Evolutionary conservation across 2,888 invertebrate genomes (phyloP), one percentile per base, ranked within the genome.

Genomic region (Drosophila parthenogenetica): DNA sequence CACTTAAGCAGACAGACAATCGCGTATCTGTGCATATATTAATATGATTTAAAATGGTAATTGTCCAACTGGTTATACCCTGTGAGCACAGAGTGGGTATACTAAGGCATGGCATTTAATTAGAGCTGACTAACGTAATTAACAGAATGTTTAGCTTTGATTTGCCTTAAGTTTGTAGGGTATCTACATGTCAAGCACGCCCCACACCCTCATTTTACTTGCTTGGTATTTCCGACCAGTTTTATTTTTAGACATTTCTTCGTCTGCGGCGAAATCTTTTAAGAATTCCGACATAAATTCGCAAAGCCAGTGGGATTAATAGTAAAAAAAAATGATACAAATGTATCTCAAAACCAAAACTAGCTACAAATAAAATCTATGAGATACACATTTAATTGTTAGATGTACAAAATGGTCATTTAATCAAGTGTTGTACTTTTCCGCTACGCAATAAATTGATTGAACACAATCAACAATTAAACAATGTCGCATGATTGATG

Each of bases 1-100:
- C 43, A 37, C 22, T 1, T 22, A 22, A 5, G 22, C 45, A 29
- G 66, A 62, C 43, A 11, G 46, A 46, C 46, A 66, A 61, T 53
- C 59, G 64, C 58, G 46, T 42, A 16, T 45, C 17, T 54, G 14
- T 70, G 63, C 57, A 62, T 58, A 63, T 58, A 39, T 77, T 51
- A 43, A 69, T 48, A 45, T 50, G 1, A 16, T 45, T 66, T 58
- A 40, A 40, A 53, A 60, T 61, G 50, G 37, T 42, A 69, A 55
- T 65, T 60, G 66, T 54, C 49, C 42, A 57, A 42, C 65, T 53
- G 55, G 48, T 51, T 69, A 69, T 68, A 61, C 50, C 58, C 45
- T 49, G 58, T 50, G 35, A 2, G n/a, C 4, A 45, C 1, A 8
- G 14, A 14, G 19, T 40, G 48, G 14, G 11, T 40, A 40, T 62